Base-by-base conservation (phyloP, 2,797 vertebrate species). In the Lepus oiostolus region DNA sequence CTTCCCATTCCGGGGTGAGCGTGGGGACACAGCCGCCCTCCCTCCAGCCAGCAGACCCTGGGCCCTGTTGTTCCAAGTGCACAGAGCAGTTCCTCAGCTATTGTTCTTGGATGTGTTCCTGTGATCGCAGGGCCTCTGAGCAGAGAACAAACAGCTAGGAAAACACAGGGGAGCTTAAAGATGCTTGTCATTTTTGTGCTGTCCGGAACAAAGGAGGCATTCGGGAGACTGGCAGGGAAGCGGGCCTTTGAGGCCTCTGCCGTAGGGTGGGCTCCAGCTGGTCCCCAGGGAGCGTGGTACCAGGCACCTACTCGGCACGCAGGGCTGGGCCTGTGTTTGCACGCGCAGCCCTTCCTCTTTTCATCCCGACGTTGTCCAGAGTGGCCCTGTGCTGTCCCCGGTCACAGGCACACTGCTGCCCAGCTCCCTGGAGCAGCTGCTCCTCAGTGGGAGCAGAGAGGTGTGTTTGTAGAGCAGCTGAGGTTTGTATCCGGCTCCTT, bases 91-190 rank as follows among this genome's bases (percentile, higher is more conserved):
- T 95, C 16, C 68, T 32, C 72, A 62, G 90, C 94, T 96, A 28
- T 96, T 97, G 96, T 95, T 96, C 83, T 96, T 97, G 97, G 97
- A 96, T 81, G 74, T 32, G 35, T 85, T 87, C 90, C 95, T 75
- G 84, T 91, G 96, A 92, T 96, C 96, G 88, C 72, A 42, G 62
- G 96, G 88, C 96, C 97, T 96, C 19, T 85, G 93, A 96, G 93
- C 91, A 89, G 82, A 96, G 97, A 97, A 95, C 96, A 96, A 95
- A 95, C 95, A 97, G 96, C 96, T 92, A 93, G 94, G 65, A 96
- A 95, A 97, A 96, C 93, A 94, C 76, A 22, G 80, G 60, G 82
- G 62, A 80, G 96, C 89, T 95, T 7, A 76, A 94, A 95, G 74
- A 94, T 95, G 88, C 95, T 96, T 97, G 96, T 85, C 88, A 94